phyloP scores from a whole-genome alignment of 2,888 invertebrate species.

The Endotricha flammealis region DNA sequence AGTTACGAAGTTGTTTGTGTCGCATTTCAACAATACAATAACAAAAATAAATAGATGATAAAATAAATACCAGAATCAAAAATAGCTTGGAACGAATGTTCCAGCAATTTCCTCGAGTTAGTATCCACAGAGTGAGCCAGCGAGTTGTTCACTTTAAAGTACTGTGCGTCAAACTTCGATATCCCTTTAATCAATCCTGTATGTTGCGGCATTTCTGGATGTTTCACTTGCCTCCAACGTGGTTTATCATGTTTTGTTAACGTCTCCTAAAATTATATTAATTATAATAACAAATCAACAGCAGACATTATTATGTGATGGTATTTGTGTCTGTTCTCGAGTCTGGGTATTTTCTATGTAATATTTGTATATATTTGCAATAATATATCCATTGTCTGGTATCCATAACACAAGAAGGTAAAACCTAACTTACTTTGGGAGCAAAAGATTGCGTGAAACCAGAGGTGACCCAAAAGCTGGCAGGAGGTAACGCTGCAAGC shows the following conservation, averaged over 20 bases:
- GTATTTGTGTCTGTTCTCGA: too few species aligned
- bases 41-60: too few species aligned
- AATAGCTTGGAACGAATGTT: constrained; percentile 30
- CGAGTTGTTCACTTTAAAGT: constrained; percentile 78
- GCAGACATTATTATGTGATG: not conserved
- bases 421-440: too few species aligned
- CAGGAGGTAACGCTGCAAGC: too few species aligned
- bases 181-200: constrained; percentile 74
- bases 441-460: too few species aligned
- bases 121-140: constrained; percentile 20
- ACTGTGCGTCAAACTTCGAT: constrained; percentile 80
- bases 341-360: too few species aligned
- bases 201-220: constrained; percentile 78
- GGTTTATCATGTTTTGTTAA: not conserved
- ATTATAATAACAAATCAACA: not conserved
- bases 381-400: too few species aligned
- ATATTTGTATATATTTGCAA: too few species aligned
- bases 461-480: too few species aligned
- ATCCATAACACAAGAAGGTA: too few species aligned
- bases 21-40: too few species aligned
- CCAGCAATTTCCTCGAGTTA: constrained; percentile 23
- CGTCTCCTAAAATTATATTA: not conserved
- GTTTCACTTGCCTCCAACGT: constrained; percentile 13
- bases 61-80: constrained; percentile 24
- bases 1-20: too few species aligned